Conservation (phyloP, 2,888 invertebrate genomes). For the Melipona beecheii region DNA sequence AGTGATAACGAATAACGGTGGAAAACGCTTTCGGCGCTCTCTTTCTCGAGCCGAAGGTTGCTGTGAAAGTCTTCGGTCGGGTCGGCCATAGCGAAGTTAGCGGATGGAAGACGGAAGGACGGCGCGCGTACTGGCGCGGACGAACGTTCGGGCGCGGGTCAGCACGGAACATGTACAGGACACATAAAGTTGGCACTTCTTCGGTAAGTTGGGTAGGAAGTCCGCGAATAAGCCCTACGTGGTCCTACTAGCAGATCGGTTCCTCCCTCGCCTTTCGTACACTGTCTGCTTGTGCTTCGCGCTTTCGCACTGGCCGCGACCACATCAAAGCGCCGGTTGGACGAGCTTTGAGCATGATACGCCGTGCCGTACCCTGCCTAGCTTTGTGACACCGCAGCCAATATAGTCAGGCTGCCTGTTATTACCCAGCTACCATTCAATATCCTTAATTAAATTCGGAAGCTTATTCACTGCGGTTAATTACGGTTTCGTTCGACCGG, state of each 20-base stretch:
- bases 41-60: background rate
- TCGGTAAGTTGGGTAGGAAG: slow-evolving; percentile 74
- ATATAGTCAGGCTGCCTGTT: slow-evolving; percentile 81
- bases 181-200: slow-evolving; percentile 74
- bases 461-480: slow-evolving; percentile 84
- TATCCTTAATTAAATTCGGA: slow-evolving; percentile 84
- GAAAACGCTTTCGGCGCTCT: background rate
- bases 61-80: slow-evolving; percentile 29
- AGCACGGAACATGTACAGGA: slow-evolving; percentile 35
- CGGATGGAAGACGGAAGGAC: slow-evolving; percentile 20
- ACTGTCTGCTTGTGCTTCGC: slow-evolving; percentile 75
- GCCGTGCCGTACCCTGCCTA: slow-evolving; percentile 79
- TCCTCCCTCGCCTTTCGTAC: slow-evolving; percentile 62
- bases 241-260: slow-evolving; percentile 57
- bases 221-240: slow-evolving; percentile 71
- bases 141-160: slow-evolving; percentile 19
- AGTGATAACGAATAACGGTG: background rate
- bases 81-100: slow-evolving; percentile 36
- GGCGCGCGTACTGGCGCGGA: background rate
- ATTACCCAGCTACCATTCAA: slow-evolving; percentile 83
- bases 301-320: slow-evolving; percentile 82
- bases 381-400: slow-evolving; percentile 83
- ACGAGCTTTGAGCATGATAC: slow-evolving; percentile 83
- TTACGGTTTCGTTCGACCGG: slow-evolving; percentile 80
- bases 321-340: slow-evolving; percentile 82